phyloP scores from a whole-genome alignment of 1,140 invertebrate genomes.

The Drosophila lowei region DNA sequence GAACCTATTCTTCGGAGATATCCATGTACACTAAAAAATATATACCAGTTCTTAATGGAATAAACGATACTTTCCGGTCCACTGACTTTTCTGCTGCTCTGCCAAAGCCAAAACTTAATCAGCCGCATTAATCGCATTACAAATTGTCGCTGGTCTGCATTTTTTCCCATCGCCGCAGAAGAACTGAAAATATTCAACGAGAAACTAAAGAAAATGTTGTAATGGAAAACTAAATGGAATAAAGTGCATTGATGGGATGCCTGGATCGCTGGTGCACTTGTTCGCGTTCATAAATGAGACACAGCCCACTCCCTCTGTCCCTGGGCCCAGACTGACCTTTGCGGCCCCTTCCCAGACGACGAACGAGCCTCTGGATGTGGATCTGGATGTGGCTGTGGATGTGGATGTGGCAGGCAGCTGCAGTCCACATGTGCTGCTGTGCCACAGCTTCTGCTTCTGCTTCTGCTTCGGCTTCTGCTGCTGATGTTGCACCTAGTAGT shows the following conservation, averaged over 20 bases:
- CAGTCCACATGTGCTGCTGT: constrained; percentile 52
- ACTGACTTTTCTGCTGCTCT: constrained; percentile 7
- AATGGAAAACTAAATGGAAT: constrained; percentile 70
- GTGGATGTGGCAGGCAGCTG: constrained; percentile 33
- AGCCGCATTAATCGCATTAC: constrained; percentile 76
- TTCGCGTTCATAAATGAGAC: too few species aligned
- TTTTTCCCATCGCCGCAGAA: constrained; percentile 49
- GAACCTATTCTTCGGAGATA: too few species aligned
- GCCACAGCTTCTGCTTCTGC: too few species aligned
- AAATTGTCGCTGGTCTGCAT: constrained; percentile 63
- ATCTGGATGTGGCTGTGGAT: constrained; percentile 21
- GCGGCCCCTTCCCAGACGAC: constrained; percentile 2
- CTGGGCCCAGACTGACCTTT: constrained; percentile 34
- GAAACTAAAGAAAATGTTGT: constrained; percentile 34
- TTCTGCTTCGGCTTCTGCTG: neutral
- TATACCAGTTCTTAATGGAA: too few species aligned
- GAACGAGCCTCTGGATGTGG: constrained; percentile 16
- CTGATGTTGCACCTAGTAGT: constrained; percentile 40
- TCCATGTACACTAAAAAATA: too few species aligned
- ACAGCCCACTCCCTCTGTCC: too few species aligned
- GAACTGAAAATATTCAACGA: constrained; percentile 6
- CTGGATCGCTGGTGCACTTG: constrained; percentile 30
- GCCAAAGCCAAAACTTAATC: constrained; percentile 63
- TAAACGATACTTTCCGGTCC: too few species aligned
- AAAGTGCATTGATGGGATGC: constrained; percentile 66